Evolutionary conservation across 2,888 invertebrate species (phyloP), one percentile per base, ranked within the genome.

Genomic region (Hyalella azteca): DNA sequence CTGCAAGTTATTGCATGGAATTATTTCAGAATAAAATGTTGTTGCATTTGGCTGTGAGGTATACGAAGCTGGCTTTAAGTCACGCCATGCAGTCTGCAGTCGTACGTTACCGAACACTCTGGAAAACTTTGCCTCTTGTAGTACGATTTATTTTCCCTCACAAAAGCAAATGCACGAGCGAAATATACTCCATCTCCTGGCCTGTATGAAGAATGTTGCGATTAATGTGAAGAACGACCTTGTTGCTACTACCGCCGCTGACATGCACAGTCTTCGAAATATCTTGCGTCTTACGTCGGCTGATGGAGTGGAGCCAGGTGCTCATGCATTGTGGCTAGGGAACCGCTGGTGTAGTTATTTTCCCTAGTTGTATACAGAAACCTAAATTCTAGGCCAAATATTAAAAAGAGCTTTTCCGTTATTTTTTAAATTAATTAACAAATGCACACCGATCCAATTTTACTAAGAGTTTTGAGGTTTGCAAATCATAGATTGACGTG

Each of bases 201-300:
- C 3, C 29, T 66, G 36, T 36, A 66, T 66, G 66, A 66, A 66
- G 66, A 66, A 66, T 66, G 66, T 66, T 66, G 66, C 66, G 66
- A 66, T 66, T 66, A 66, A 66, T 66, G 36, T 66, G 66, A 66
- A 66, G 66, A 66, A 66, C 36, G 66, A 29, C 66, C 39, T 66
- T 66, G 66, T 36, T 15, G 15, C 11, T 11, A 45, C 11, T n/a
- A 22, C 54, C 54, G 54, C 54, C 22, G 54, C 54, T 54, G 26
- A 54, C 26, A 29, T 11, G 54, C n/a, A n/a, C n/a, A n/a, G 54
- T 26, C 54, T 54, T 54, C 54, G 29, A 54, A 54, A 54, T 29
- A 54, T 54, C n/a, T n/a, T 22, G 26, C 54, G 26, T 54, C 54
- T 29, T 13, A 54, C 54, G 3, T 22, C 3, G 54, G 26, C 13